A percentile compares a stretch with the other conserved stretches of the same genome.
phyloP scores from a whole-genome alignment of 2,888 invertebrate genomes.

The Athripsodes cinereus region DNA sequence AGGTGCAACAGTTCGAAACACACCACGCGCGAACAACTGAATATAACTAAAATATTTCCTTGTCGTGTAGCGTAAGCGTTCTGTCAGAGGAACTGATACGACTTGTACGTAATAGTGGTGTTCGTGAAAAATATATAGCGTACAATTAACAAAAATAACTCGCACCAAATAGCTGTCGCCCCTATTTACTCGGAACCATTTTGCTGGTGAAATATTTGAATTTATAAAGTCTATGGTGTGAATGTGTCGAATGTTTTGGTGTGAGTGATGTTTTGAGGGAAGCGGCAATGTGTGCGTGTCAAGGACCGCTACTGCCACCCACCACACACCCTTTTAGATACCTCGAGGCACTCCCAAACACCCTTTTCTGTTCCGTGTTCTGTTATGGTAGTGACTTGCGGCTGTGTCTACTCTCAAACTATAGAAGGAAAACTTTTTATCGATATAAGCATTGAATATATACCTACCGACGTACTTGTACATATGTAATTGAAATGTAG shows the following conservation, averaged over 20 bases:
- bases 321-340: not conserved
- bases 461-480: no score
- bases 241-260: slow-evolving; percentile 1
- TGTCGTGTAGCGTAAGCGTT: not conserved
- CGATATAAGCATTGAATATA: not conserved
- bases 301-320: not conserved
- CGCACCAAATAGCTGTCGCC: not conserved
- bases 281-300: not conserved
- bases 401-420: not conserved
- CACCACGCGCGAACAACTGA: slow-evolving; percentile 19
- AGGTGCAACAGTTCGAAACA: slow-evolving; percentile 19
- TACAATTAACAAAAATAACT: not conserved
- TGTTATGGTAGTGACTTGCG: slow-evolving; percentile 2
- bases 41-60: slow-evolving; percentile 21
- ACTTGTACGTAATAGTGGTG: not conserved
- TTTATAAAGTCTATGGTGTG: not conserved
- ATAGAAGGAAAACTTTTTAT: not conserved
- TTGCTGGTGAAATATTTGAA: not conserved
- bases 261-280: slow-evolving; percentile 2
- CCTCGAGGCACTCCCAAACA: not conserved
- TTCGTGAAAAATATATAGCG: not conserved
- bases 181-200: not conserved
- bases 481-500: no score
- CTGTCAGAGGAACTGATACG: not conserved
- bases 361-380: not conserved